These are phyloP conservation scores for Camelus dromedarius DNA, from an alignment of 2,113 vertebrate species.

Conservation along the genomic window DNA sequence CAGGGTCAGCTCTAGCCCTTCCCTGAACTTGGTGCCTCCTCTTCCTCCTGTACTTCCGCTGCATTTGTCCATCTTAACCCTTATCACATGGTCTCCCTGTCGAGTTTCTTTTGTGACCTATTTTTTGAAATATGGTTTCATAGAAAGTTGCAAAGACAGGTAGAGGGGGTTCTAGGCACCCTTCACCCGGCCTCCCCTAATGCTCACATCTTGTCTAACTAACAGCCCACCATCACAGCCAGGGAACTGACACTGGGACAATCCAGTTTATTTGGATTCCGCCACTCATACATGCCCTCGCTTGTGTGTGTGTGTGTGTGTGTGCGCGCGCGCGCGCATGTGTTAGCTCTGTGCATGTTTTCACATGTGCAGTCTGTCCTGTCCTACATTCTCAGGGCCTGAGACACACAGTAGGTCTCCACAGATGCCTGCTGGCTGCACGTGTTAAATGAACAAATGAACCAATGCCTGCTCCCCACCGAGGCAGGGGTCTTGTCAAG, in stretches of 20 bases:
- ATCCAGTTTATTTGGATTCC: not conserved
- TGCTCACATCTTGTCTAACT: not conserved
- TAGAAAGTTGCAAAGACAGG: not conserved
- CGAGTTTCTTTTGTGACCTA: not conserved
- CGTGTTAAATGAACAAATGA: not conserved
- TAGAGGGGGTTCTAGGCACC: too few relatives aligned
- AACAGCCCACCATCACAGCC: not conserved
- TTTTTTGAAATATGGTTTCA: not conserved
- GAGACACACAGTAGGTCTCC: not conserved
- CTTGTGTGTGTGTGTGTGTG: fast-evolving
- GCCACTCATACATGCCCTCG: too few relatives aligned
- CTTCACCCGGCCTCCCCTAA: not conserved
- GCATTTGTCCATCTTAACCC: too few relatives aligned
- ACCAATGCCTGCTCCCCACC: not conserved
- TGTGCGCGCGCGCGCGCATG: too few relatives aligned
- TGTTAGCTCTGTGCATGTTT: not conserved
- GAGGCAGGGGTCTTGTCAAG: not conserved
- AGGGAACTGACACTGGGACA: not conserved
- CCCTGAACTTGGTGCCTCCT: not conserved
- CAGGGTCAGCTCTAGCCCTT: not conserved
- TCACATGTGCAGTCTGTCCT: fast-evolving
- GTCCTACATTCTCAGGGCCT: not conserved
- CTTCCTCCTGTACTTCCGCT: not conserved
- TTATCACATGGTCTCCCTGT: too few relatives aligned
- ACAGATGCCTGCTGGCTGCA: not conserved